Conservation (phyloP, 2,888 invertebrate genomes). For the Imbricaverruca yamaguchii region DNA sequence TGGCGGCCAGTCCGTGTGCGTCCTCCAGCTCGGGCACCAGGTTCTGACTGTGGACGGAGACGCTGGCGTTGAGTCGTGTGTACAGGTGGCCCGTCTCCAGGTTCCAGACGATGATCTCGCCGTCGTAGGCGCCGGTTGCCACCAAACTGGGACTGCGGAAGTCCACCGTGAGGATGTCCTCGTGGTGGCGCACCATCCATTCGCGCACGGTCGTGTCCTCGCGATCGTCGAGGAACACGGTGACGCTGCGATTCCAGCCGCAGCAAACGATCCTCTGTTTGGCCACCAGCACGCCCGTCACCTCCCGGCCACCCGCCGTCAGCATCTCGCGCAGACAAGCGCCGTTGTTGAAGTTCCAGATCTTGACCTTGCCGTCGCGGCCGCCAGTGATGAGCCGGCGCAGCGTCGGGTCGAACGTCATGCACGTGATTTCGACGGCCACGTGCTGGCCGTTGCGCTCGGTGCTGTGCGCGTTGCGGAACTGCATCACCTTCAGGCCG, state of each 20-base stretch:
- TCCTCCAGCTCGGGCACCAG: neutral
- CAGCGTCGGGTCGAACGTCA: conserved; percentile 63
- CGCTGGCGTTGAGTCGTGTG: conserved; percentile 33
- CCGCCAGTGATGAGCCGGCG: conserved; percentile 70
- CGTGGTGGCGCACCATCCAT: conserved; percentile 64
- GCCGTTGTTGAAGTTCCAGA: conserved; percentile 80
- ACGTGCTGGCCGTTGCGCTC: conserved; percentile 56
- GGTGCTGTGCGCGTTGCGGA: conserved; percentile 61
- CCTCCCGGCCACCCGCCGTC: conserved; percentile 52
- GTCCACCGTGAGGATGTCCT: conserved; percentile 64
- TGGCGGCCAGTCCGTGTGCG: neutral
- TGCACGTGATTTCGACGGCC: conserved; percentile 66
- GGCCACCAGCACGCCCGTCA: conserved; percentile 50
- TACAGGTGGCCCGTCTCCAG: conserved; percentile 72
- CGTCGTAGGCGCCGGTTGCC: conserved; percentile 67
- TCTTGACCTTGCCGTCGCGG: conserved; percentile 65
- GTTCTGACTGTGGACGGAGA: too few species aligned
- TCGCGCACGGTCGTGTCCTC: conserved; percentile 51
- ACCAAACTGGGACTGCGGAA: conserved; percentile 56
- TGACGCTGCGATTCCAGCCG: conserved; percentile 68
- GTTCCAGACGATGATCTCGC: conserved; percentile 72
- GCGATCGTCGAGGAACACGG: conserved; percentile 55
- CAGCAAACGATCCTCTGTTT: conserved; percentile 58
- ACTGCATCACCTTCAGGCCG: conserved; percentile 57
- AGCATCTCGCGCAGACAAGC: conserved; percentile 60